Evolutionary conservation across 2,113 vertebrate genomes (phyloP), one percentile per base, ranked within the genome.

Genomic region (Leptobrachium leishanense): DNA sequence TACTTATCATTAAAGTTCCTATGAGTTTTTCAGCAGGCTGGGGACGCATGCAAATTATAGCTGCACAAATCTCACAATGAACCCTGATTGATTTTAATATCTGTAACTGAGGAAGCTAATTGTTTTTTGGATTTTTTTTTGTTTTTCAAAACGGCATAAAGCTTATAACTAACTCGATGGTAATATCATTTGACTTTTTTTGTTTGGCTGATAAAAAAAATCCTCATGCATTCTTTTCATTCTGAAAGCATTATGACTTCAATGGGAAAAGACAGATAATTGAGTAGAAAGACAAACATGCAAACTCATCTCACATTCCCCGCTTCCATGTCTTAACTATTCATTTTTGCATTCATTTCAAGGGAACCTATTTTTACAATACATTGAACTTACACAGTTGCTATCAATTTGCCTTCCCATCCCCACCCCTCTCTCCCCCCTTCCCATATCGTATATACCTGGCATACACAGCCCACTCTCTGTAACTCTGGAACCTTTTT

Each of bases 41-140:
- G 53, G 55, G 65, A 69, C 31, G 53, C 65, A 68, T 77, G 66
- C 65, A 59, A 77, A 77, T 77, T 68, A 77, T 59, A 77, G 65
- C 65, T 55, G 63, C 46, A 67, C 67, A 64, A 76, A 43, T 68
- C 46, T 68, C 54, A 69, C 67, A 77, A 77, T 77, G 75, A 53
- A 13, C 53, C 68, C 40, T 59, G 53, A 77, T 77, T 68, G 75
- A 77, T 77, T 77, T 77, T 59, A 68, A 77, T 77, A 77, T 77
- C 39, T 55, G 66, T 41, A 59, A 68, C 68, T 43, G 65, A 68
- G 65, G 13, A 57, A 43, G 53, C 53, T 68, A 68, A 68, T 59
- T 76, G 75, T 76, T 76, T 76, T 72, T 46, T 39, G 20, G 20
- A 20, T 10, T 12, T 57, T 42, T 72, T 53, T 44, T 42, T 12